These are phyloP conservation scores for Megalurothrips usitatus DNA, from an alignment of 2,888 invertebrate species.

Conservation along the genomic window DNA sequence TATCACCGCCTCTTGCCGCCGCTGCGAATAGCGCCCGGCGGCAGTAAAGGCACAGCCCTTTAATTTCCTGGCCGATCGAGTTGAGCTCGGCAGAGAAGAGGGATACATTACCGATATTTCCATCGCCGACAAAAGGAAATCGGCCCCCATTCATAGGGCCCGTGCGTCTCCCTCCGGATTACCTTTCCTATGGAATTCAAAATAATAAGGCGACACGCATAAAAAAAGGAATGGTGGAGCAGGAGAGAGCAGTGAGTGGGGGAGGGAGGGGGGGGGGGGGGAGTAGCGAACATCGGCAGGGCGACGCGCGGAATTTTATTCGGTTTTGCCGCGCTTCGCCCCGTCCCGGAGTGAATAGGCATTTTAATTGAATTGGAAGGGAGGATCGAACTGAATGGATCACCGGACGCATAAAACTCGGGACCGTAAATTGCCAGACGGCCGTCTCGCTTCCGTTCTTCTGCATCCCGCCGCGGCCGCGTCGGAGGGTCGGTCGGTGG, in stretches of 20 bases:
- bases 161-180: not conserved
- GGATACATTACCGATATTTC: not conserved
- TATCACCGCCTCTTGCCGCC: too few species aligned
- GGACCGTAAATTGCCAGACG: slow-evolving; percentile 22
- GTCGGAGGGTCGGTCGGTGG: too few species aligned
- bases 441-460: not conserved
- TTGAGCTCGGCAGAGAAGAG: not conserved
- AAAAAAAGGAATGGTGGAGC: not conserved
- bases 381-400: not conserved
- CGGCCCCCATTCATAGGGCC: not conserved
- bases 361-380: slow-evolving; percentile 27
- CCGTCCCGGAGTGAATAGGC: slow-evolving; percentile 10
- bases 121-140: not conserved
- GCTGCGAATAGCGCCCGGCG: too few species aligned
- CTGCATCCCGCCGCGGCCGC: too few species aligned
- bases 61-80: not conserved
- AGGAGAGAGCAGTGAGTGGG: not conserved
- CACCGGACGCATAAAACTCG: slow-evolving; percentile 19
- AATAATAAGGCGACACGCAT: not conserved
- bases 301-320: not conserved
- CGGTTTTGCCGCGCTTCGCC: not conserved
- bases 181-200: not conserved
- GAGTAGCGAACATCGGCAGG: not conserved
- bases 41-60: not conserved
- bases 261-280: not conserved